These are phyloP conservation scores for Cheilosia grossa DNA, from an alignment of 2,888 invertebrate genomes.

Conservation along the genomic window DNA sequence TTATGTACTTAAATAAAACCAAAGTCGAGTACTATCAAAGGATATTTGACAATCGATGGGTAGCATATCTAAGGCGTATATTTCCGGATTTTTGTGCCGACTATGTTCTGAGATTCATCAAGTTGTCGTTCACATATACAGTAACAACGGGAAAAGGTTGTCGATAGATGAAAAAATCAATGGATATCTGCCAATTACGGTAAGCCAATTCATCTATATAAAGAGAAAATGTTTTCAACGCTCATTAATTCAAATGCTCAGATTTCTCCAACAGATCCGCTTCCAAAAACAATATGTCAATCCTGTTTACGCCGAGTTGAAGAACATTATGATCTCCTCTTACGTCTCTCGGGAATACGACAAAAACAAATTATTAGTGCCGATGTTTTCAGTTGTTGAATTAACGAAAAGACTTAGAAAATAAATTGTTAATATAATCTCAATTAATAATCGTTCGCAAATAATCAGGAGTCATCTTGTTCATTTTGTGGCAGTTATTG, in stretches of 20 bases:
- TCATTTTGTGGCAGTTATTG: too few relatives aligned
- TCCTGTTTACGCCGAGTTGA: conserved; percentile 86
- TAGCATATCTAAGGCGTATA: conserved; percentile 90
- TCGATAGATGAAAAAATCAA: conserved; percentile 91
- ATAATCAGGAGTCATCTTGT: neutral
- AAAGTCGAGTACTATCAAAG: neutral
- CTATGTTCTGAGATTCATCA: conserved; percentile 94
- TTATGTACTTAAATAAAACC: neutral
- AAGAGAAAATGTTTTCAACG: conserved; percentile 40
- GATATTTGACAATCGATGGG: conserved; percentile 85
- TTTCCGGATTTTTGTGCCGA: conserved; percentile 93
- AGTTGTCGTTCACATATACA: conserved; percentile 91
- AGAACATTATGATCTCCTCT: conserved; percentile 84
- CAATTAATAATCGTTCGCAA: neutral
- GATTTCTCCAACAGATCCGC: conserved; percentile 87
- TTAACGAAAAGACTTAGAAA: neutral
- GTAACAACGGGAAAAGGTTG: conserved; percentile 90
- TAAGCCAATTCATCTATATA: conserved; percentile 81
- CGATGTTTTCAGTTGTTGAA: neutral
- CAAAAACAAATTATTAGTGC: conserved; percentile 8
- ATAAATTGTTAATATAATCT: neutral
- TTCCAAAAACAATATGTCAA: conserved; percentile 89
- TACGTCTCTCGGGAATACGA: conserved; percentile 79
- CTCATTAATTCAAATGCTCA: conserved; percentile 79
- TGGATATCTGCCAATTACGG: conserved; percentile 91